Conservation (phyloP, 2,797 vertebrate genomes). For the Vultur gryphus region DNA sequence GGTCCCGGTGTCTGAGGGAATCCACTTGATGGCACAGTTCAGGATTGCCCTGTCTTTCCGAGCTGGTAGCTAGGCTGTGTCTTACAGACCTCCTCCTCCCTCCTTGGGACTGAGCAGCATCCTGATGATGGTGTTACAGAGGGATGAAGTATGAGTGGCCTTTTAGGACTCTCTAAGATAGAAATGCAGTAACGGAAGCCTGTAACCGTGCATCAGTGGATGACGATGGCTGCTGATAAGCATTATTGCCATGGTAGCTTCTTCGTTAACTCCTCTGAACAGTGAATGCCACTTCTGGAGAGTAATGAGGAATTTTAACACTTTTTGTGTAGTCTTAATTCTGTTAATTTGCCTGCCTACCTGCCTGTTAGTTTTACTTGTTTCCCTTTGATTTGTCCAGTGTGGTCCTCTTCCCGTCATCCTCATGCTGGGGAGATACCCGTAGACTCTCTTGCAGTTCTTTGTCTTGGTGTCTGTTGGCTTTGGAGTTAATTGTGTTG, state of each 20-base stretch:
- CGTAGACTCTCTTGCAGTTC: rapidly evolving
- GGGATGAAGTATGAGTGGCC: no score
- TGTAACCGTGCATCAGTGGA: neutral
- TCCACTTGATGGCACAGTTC: rapidly evolving
- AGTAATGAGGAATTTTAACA: neutral
- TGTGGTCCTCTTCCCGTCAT: rapidly evolving
- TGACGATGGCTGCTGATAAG: rapidly evolving
- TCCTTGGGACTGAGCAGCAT: neutral
- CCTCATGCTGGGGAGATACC: neutral
- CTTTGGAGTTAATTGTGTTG: neutral
- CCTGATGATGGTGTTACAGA: neutral
- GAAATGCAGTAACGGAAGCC: neutral
- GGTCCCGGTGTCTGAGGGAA: neutral
- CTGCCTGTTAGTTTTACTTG: neutral
- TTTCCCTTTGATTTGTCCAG: neutral
- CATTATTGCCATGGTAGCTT: neutral
- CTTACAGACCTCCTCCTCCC: neutral
- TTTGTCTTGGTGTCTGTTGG: neutral
- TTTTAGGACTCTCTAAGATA: neutral
- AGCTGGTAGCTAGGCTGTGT: no score
- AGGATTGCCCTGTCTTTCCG: no score
- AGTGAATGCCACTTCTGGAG: neutral
- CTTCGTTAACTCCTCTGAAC: neutral
- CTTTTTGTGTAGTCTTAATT: neutral
- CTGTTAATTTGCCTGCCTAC: neutral